Conservation (phyloP, 2,888 invertebrate species). For the Lysandra bellargus region DNA sequence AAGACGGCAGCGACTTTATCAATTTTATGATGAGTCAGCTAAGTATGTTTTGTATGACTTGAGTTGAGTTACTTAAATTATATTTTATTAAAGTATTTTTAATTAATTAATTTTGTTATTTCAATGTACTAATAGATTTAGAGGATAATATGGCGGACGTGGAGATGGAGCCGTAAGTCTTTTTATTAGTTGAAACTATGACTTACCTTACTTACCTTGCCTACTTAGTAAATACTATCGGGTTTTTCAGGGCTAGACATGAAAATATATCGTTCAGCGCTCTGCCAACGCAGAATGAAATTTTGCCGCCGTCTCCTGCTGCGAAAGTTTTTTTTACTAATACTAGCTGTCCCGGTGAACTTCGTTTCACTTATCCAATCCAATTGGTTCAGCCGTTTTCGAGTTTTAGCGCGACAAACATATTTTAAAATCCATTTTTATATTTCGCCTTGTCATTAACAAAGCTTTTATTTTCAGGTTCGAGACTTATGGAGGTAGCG, state of each 20-base stretch:
- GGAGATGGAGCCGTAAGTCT: not conserved
- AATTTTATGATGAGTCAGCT: not conserved
- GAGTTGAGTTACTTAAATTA: not conserved
- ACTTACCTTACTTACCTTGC: constrained; percentile 1
- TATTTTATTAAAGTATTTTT: not conserved
- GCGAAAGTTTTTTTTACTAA: no score
- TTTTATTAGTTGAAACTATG: not conserved
- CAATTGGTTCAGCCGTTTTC: no score
- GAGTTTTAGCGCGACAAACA: no score
- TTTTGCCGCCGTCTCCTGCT: no score
- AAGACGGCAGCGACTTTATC: not conserved
- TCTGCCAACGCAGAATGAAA: no score
- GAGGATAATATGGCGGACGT: not conserved
- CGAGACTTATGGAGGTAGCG: not conserved
- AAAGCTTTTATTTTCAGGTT: not conserved
- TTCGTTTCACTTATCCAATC: no score
- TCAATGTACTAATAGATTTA: not conserved
- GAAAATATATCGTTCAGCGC: no score
- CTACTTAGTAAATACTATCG: not conserved
- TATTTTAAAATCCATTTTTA: no score
- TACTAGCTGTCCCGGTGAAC: no score
- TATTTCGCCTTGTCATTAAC: no score
- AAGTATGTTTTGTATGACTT: not conserved
- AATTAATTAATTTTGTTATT: not conserved
- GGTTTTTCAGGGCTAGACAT: no score